These are phyloP conservation scores for Holacanthella duospinosa DNA, from an alignment of 2,888 invertebrate genomes.

Conservation along the genomic window DNA sequence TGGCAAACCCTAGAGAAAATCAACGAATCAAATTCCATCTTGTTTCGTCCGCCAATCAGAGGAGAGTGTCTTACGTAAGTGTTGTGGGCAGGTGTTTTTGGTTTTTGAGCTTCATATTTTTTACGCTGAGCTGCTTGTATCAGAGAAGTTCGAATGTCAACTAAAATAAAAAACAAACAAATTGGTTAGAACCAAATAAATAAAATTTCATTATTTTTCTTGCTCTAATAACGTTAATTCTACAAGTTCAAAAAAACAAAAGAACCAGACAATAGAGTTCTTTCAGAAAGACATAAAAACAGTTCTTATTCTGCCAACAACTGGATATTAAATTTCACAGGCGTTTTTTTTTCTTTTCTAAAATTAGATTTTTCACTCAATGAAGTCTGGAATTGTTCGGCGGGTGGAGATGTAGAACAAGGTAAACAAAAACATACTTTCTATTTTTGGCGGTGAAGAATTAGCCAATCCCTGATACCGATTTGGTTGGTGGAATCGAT, in stretches of 20 bases:
- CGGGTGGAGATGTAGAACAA: no score
- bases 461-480: background rate
- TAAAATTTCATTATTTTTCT: no score
- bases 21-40: background rate
- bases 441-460: slow-evolving; percentile 15
- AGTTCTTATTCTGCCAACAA: no score
- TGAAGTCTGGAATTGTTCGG: no score
- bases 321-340: no score
- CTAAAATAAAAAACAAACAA: slow-evolving; percentile 17
- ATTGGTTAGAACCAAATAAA: background rate
- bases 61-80: slow-evolving; percentile 23
- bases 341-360: no score
- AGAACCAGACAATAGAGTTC: no score
- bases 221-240: no score
- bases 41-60: background rate
- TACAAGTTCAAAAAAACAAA: no score
- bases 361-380: no score
- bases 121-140: slow-evolving; percentile 36
- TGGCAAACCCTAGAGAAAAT: slow-evolving; percentile 23
- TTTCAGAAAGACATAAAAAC: no score
- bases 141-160: slow-evolving; percentile 31
- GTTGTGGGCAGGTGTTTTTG: slow-evolving; percentile 16
- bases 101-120: slow-evolving; percentile 20
- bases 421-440: slow-evolving; percentile 30
- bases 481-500: no score